These are phyloP conservation scores for Phataginus tetradactyla DNA, from an alignment of 2,797 vertebrate genomes.

Conservation along the genomic window DNA sequence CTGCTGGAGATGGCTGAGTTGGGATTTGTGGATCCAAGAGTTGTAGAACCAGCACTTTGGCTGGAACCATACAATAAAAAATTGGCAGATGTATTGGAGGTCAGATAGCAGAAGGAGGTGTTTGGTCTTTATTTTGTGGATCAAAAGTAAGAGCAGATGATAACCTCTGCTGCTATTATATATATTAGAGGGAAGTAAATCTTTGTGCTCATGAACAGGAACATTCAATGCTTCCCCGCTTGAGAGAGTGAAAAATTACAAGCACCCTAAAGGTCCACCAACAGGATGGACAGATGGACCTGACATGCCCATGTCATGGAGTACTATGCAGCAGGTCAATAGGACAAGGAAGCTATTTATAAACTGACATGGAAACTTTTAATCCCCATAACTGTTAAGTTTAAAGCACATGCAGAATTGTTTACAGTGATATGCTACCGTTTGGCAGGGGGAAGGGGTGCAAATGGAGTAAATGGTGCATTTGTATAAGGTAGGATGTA, in stretches of 20 bases:
- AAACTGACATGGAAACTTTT: neutral
- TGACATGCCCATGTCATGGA: neutral
- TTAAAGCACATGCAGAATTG: neutral
- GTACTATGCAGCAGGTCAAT: accelerated
- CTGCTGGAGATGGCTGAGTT: neutral
- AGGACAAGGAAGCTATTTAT: neutral
- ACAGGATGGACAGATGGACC: neutral
- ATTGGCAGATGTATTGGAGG: neutral
- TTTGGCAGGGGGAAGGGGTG: neutral
- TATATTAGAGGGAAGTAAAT: no score
- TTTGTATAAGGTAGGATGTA: neutral
- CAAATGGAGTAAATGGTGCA: neutral
- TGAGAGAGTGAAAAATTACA: neutral
- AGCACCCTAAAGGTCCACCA: neutral
- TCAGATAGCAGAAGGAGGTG: neutral
- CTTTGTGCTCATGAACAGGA: neutral
- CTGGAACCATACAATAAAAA: neutral
- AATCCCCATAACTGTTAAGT: neutral
- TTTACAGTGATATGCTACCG: neutral
- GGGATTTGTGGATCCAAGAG: neutral
- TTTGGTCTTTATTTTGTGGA: neutral
- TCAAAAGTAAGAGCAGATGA: neutral
- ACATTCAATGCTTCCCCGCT: neutral
- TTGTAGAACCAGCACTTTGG: neutral
- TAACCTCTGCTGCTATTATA: neutral